These are phyloP conservation scores for Scophthalmus maximus DNA, from an alignment of 2,113 vertebrate species.

Conservation along the genomic window DNA sequence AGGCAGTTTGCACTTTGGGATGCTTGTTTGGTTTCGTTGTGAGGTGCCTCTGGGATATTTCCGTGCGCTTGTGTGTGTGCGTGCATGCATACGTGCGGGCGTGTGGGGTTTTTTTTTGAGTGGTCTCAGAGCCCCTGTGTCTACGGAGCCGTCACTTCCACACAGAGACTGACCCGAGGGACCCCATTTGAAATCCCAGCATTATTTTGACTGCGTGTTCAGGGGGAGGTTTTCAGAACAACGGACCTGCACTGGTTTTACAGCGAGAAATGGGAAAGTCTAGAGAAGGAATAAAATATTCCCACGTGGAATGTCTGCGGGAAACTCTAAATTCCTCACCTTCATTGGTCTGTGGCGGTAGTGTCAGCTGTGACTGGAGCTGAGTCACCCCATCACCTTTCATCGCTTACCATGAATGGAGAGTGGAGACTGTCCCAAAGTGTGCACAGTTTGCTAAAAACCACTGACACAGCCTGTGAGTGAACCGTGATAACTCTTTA, in stretches of 20 bases:
- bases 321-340: slow-evolving; percentile 79
- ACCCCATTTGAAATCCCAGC: slow-evolving; percentile 33
- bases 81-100: slow-evolving; percentile 6
- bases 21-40: slow-evolving; percentile 47
- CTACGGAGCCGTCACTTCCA: neutral
- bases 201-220: neutral
- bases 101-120: slow-evolving; percentile 15
- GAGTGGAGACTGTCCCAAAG: no score
- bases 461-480: no score
- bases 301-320: slow-evolving; percentile 65
- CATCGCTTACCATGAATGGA: no score
- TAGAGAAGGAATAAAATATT: slow-evolving; percentile 41
- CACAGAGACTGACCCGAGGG: slow-evolving; percentile 15
- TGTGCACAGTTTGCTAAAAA: no score
- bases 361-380: slow-evolving; percentile 31
- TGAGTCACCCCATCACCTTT: no score
- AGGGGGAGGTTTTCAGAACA: slow-evolving; percentile 2
- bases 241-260: neutral
- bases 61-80: slow-evolving; percentile 6
- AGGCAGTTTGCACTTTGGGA: slow-evolving; percentile 41
- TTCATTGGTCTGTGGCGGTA: slow-evolving; percentile 21
- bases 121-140: slow-evolving; percentile 8
- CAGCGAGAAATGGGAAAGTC: slow-evolving; percentile 8
- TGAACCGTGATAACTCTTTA: no score
- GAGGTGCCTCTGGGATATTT: slow-evolving; percentile 39